Evolutionary conservation across 2,113 vertebrate genomes (phyloP), one percentile per base, ranked within the genome.

Genomic region (Struthio camelus): DNA sequence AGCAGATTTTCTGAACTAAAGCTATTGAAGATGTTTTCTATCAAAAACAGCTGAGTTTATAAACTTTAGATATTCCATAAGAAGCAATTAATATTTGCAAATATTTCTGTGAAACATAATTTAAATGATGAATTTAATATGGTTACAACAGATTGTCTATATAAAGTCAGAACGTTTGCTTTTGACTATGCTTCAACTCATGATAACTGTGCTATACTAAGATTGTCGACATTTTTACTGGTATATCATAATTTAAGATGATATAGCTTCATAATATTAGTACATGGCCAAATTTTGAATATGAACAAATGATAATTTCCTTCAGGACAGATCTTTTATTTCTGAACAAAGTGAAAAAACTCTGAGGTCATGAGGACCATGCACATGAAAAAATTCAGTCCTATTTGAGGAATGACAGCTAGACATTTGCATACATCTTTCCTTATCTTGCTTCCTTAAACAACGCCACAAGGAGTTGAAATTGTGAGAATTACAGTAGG

Each of bases 51-150:
- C 90, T 93, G 61, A 94, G 80, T 94, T 87, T 90, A 70, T 85
- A 92, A 89, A 89, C 30, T 34, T 4, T 0, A 95, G 54, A 50
- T 12, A 44, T 92, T 89, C 62, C 70, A 32, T 50, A 12, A 93
- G 59, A 96, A 89, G 62, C 73, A 93, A 73, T 92, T 96, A 87
- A 92, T 94, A 69, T 88, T 96, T 96, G 94, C 92, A 96, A 85
- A 81, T 94, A 83, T 92, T 95, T 95, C 67, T 51, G 8, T 76
- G 73, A 77, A 93, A 73, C 66, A 76, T 89, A 91, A 91, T 96
- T 95, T 89, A 66, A 89, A 6, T 1, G 23, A 73, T 70, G 70
- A 25, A 79, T 93, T 96, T 93, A 94, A 77, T 11, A 25, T 81
- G 48, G 50, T 85, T 95, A 88, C 93, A 96, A 86, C 93, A 96